These are phyloP conservation scores for Peromyscus maniculatus DNA, from an alignment of 2,113 vertebrate species.

Conservation along the genomic window DNA sequence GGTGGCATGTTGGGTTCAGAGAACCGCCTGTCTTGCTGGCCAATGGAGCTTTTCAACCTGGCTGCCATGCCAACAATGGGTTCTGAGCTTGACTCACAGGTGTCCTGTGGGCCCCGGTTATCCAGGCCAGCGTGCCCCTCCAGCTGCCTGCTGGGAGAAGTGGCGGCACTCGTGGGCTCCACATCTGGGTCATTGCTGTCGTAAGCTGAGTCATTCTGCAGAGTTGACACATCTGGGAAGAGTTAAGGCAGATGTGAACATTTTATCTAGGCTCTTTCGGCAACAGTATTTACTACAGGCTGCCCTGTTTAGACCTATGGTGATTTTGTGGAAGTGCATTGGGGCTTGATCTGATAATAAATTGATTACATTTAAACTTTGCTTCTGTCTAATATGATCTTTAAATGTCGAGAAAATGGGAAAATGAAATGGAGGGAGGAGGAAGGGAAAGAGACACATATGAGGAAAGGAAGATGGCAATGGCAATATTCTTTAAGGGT, in stretches of 20 bases:
- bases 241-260: constrained; percentile 62
- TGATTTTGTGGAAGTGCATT: not conserved
- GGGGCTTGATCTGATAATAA: not conserved
- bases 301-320: not conserved
- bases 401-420: not conserved
- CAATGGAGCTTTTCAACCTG: constrained; percentile 80
- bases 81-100: not conserved
- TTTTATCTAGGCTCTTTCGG: not conserved
- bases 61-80: constrained; percentile 78
- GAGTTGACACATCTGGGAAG: constrained; percentile 88
- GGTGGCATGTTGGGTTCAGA: constrained; percentile 92
- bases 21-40: constrained; percentile 88
- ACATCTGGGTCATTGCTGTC: constrained; percentile 94
- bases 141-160: constrained; percentile 46
- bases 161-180: constrained; percentile 82
- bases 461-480: not conserved
- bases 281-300: not conserved
- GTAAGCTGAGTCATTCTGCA: constrained; percentile 96
- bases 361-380: not conserved
- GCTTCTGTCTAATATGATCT: not conserved
- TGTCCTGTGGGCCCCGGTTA: not conserved
- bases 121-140: not conserved
- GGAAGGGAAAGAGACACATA: not conserved
- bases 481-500: not conserved
- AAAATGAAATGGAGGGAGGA: not conserved